These are phyloP conservation scores for Apis laboriosa DNA, from an alignment of 1,140 invertebrate species.

Conservation along the genomic window DNA sequence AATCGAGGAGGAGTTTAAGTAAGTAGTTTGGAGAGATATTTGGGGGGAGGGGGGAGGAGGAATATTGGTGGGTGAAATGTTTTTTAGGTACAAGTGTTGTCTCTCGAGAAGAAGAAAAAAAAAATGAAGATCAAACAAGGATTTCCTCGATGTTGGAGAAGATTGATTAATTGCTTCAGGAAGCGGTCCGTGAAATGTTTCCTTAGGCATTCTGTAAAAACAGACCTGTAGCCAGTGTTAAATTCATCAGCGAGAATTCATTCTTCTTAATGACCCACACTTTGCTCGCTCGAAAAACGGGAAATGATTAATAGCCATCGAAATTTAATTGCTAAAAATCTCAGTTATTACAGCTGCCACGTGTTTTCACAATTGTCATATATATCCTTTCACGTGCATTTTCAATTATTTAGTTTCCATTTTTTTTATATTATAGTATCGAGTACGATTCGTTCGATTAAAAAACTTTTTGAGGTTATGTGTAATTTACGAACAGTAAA, in stretches of 20 bases:
- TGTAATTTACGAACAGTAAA: too few species aligned
- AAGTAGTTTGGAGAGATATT: too few species aligned
- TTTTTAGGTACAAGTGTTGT: background rate
- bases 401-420: background rate
- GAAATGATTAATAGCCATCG: conserved; percentile 42
- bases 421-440: too few species aligned
- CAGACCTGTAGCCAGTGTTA: conserved; percentile 47
- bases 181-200: conserved; percentile 56
- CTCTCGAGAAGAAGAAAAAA: background rate
- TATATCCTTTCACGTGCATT: conserved; percentile 13
- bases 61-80: background rate
- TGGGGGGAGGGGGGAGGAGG: too few species aligned
- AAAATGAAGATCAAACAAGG: conserved; percentile 34
- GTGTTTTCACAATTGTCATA: conserved; percentile 45
- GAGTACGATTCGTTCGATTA: too few species aligned
- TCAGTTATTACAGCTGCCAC: conserved; percentile 27
- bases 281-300: conserved; percentile 20
- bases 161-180: conserved; percentile 66
- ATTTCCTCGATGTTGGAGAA: conserved; percentile 35
- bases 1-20: background rate
- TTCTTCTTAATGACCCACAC: conserved; percentile 39
- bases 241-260: conserved; percentile 38
- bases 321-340: conserved; percentile 28
- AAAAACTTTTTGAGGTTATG: too few species aligned
- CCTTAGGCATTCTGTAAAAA: conserved; percentile 62